Percentiles rank a stretch among this genome's conserved stretches.
phyloP scores from a whole-genome alignment of 2,113 vertebrate genomes.

The Acrocephalus arundinaceus region DNA sequence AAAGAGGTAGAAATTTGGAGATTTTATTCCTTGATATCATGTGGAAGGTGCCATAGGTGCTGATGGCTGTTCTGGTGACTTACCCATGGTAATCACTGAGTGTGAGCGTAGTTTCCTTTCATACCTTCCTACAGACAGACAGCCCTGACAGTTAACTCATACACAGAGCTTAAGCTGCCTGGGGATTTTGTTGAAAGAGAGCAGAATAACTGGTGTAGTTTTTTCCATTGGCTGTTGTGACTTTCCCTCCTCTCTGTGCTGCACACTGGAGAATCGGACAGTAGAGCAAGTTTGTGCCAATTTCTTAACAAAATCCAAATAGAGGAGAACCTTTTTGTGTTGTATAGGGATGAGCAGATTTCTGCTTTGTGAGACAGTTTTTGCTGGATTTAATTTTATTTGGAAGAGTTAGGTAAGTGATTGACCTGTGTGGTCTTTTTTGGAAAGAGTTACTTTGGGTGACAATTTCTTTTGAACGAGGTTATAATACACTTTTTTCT shows the following conservation, averaged over 20 bases:
- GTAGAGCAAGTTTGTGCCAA: background rate
- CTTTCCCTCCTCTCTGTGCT: background rate
- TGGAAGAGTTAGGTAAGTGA: background rate
- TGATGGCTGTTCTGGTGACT: background rate
- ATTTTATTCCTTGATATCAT: background rate
- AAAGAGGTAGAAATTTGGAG: background rate
- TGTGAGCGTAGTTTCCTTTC: background rate
- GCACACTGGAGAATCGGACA: background rate
- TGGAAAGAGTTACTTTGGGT: background rate
- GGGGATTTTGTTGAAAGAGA: background rate
- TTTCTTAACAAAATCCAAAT: background rate
- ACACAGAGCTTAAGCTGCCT: background rate
- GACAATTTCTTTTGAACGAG: background rate
- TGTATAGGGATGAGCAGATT: background rate
- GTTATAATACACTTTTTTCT: background rate
- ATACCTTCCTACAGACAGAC: background rate
- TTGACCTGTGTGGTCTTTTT: background rate
- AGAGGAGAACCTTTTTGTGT: background rate
- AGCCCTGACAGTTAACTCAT: background rate
- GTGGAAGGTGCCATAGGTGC: background rate
- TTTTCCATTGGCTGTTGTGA: background rate
- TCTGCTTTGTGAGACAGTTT: background rate
- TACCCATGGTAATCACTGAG: rapidly evolving
- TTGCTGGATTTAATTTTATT: background rate
- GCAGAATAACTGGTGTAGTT: background rate